Conservation (phyloP, 2,888 invertebrate genomes). For the Morinoia aosen region DNA sequence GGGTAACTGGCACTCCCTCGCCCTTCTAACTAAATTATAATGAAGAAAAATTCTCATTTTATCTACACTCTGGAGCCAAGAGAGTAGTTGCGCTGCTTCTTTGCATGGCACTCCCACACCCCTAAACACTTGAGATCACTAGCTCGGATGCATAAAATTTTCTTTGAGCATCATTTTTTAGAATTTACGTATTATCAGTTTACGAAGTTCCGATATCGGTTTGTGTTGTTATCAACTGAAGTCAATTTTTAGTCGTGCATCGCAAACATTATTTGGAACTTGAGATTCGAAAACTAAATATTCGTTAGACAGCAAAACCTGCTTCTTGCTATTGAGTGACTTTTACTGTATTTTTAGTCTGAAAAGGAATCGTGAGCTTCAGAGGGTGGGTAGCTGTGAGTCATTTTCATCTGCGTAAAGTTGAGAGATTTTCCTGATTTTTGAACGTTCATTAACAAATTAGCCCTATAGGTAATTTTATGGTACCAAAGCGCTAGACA, state of each 20-base stretch:
- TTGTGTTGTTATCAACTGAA: background rate
- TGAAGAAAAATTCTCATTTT: constrained; percentile 9
- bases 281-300: background rate
- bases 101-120: background rate
- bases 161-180: background rate
- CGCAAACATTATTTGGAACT: background rate
- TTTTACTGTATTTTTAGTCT: background rate
- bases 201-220: background rate
- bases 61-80: background rate
- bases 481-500: no score
- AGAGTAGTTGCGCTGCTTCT: background rate
- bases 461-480: no score
- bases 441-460: no score
- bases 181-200: background rate
- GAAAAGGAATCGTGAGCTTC: background rate
- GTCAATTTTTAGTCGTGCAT: background rate
- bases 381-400: background rate
- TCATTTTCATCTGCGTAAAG: background rate
- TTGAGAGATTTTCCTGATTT: no score
- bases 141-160: background rate
- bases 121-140: background rate
- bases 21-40: constrained; percentile 28
- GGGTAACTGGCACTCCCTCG: constrained; percentile 10
- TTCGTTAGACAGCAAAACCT: background rate
- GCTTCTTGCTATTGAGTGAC: background rate